Conservation (phyloP, 2,888 invertebrate genomes). For the Zhuqinia jingwanae region DNA sequence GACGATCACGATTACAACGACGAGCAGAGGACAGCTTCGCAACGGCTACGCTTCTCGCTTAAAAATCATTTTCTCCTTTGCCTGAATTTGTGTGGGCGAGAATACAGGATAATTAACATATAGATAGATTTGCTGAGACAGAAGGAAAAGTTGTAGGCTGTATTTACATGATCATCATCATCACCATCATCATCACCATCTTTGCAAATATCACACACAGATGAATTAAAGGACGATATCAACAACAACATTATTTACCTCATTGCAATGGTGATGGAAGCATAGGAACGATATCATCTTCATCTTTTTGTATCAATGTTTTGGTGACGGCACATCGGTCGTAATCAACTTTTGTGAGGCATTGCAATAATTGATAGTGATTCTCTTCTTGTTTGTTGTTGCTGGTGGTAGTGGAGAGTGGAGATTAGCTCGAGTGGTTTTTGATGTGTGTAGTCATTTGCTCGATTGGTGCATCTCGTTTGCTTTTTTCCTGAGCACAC, state of each 20-base stretch:
- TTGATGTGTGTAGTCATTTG: no score
- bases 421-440: no score
- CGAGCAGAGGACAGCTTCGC: constrained; percentile 9
- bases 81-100: constrained; percentile 42
- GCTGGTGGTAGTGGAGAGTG: not conserved
- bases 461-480: no score
- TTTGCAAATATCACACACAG: constrained; percentile 1
- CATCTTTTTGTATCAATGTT: no score
- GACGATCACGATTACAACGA: constrained; percentile 20
- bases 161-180: constrained; percentile 1
- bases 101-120: constrained; percentile 61
- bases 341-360: no score
- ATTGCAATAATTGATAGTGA: no score
- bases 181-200: no score
- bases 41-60: not conserved
- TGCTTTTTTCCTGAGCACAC: no score
- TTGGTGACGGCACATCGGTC: no score
- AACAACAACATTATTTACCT: constrained; percentile 33
- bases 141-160: constrained; percentile 60
- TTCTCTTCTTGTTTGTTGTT: not conserved
- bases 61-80: constrained; percentile 24
- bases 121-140: constrained; percentile 67
- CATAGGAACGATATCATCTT: not conserved
- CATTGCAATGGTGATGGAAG: constrained; percentile 7
- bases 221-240: constrained; percentile 19